Base-by-base conservation (phyloP, 2,113 vertebrate genomes). In the Rhinichthys klamathensis region DNA sequence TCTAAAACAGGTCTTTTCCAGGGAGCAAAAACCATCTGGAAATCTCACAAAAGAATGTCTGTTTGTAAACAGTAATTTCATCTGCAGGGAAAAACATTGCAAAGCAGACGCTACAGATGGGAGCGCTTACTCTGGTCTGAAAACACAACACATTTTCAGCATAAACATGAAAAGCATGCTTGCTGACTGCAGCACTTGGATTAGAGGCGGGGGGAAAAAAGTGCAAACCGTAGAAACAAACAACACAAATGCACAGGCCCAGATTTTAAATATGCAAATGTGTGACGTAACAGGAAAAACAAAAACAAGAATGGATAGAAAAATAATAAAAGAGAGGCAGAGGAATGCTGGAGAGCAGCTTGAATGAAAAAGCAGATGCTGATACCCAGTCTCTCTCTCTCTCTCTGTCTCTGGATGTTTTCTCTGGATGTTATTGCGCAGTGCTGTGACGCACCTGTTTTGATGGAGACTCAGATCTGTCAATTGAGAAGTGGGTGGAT, bases 401-500 rank as follows among this genome's bases (percentile, higher is more conserved):
- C 18, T 69, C 38, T 74, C 76, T 46, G 44, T 75, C 27, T 58
- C 76, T 61, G 41, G 46, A 54, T 79, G 32, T 60, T 79, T 44
- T 44, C 79, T 67, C 79, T 81, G 61, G 61, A 81, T 72, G 63
- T 41, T 86, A 70, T 74, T 76, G 87, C 72, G 73, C 87, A 73
- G 86, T 46, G 25, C 89, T 89, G 77, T 91, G 92, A 93, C 83
- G 81, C 89, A 92, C 86, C 90, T 91, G 85, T 84, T 90, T 83
- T 83, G 85, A 91, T 82, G 86, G 77, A 41, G 84, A 86, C 86
- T 84, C 87, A 88, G 70, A 90, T 91, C 91, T 91, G 85, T 93
- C 91, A 93, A 92, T 90, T 70, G 91, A 63, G 78, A 88, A 80
- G 91, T 91, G 85, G 91, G 91, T 88, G 89, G 91, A 83, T 90